phyloP scores from a whole-genome alignment of 2,113 vertebrate species.

The Hippocampus abdominalis region DNA sequence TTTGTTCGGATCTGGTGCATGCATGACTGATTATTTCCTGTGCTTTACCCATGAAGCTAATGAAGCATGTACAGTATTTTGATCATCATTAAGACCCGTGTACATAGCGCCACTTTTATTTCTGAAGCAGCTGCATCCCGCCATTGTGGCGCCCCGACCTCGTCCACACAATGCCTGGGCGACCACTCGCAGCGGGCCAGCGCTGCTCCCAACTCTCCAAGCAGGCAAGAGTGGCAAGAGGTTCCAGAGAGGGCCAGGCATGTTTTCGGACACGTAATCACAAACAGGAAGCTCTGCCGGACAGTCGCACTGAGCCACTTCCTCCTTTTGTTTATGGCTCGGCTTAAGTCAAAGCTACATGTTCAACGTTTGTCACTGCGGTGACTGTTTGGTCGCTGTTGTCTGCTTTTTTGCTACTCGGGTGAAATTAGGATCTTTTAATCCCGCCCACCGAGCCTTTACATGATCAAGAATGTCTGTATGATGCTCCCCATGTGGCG shows the following conservation, averaged over 20 bases:
- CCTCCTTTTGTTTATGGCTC: constrained; percentile 74
- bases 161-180: constrained; percentile 57
- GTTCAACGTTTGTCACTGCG: background rate
- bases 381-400: background rate
- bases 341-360: background rate
- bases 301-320: constrained; percentile 70
- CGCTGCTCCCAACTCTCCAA: constrained; percentile 36
- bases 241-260: constrained; percentile 54
- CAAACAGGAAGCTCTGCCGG: constrained; percentile 76
- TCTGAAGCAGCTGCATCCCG: constrained; percentile 72
- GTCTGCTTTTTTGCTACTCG: background rate
- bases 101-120: constrained; percentile 29
- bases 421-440: background rate
- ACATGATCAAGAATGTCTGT: background rate
- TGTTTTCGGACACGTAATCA: constrained; percentile 73
- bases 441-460: background rate
- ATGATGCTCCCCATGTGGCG: no score
- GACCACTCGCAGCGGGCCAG: constrained; percentile 48
- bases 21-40: constrained; percentile 22
- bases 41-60: constrained; percentile 25
- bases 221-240: constrained; percentile 54
- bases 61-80: constrained; percentile 27
- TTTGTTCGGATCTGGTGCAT: no score
- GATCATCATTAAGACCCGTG: constrained; percentile 16
- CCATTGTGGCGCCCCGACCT: constrained; percentile 60